These are phyloP conservation scores for Noctua janthina DNA, from an alignment of 2,888 invertebrate species.

Conservation along the genomic window DNA sequence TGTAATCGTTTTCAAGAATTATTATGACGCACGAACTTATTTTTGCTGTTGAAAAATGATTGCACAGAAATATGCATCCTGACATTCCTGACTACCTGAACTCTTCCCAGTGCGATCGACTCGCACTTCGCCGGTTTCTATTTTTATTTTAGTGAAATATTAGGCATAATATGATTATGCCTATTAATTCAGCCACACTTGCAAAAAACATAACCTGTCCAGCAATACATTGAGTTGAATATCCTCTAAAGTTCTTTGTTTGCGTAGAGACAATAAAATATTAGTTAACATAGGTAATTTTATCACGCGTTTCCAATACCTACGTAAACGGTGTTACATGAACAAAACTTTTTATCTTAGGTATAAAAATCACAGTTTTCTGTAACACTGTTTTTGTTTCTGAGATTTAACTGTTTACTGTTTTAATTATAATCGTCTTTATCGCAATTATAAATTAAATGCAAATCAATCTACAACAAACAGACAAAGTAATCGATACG, in stretches of 20 bases:
- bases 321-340: too few species aligned
- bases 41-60: not conserved
- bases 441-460: not conserved
- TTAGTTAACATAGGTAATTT: not conserved
- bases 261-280: not conserved
- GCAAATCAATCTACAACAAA: not conserved
- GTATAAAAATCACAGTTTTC: not conserved
- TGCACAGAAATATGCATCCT: not conserved
- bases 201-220: not conserved
- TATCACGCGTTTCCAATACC: not conserved
- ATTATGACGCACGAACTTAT: not conserved
- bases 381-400: not conserved
- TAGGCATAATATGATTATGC: not conserved
- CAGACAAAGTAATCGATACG: not conserved
- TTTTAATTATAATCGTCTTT: not conserved
- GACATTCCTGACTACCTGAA: not conserved
- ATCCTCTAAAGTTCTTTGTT: not conserved
- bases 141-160: conserved; percentile 6
- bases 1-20: not conserved
- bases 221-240: not conserved
- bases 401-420: too few species aligned
- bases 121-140: not conserved
- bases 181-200: not conserved
- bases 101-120: not conserved
- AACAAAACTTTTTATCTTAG: not conserved